Evolutionary conservation across 2,888 invertebrate species (phyloP).

Genomic region (Coenonympha arcania): DNA sequence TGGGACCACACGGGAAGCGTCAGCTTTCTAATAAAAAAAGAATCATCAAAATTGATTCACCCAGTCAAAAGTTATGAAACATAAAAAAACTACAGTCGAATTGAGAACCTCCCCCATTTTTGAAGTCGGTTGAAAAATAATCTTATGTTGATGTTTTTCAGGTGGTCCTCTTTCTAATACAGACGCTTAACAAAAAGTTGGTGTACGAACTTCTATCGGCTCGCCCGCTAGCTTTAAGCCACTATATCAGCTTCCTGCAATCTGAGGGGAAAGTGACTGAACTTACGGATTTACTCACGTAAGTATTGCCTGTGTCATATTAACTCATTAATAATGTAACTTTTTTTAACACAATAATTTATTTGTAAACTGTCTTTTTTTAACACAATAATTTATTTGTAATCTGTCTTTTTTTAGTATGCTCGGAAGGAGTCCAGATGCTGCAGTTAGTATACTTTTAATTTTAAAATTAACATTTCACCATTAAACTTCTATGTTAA

Average conservation of each 20-base stretch:
- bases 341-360: too few species aligned
- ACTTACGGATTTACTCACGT: constrained; percentile 83
- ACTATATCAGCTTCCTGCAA: constrained; percentile 83
- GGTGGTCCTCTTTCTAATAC: constrained; percentile 83
- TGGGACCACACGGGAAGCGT: too few species aligned
- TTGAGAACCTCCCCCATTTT: too few species aligned
- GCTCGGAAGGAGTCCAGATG: constrained; percentile 78
- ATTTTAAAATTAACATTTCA: neutral
- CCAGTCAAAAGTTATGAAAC: too few species aligned
- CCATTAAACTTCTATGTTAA: too few species aligned
- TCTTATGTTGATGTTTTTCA: constrained; percentile 42
- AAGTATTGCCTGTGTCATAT: constrained; percentile 38
- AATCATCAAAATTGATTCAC: too few species aligned
- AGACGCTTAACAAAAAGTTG: constrained; percentile 80
- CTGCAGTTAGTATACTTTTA: constrained; percentile 71
- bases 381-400: neutral
- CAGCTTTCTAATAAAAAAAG: too few species aligned
- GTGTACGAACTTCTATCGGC: constrained; percentile 80
- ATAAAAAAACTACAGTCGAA: too few species aligned
- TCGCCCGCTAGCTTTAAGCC: constrained; percentile 80
- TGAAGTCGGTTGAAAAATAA: too few species aligned
- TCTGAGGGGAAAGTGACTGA: constrained; percentile 78
- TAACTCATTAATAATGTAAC: too few species aligned
- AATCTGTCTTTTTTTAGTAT: constrained; percentile 63
- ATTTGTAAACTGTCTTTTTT: neutral